Evolutionary conservation across 2,888 invertebrate species (phyloP).

Genomic region (Trimorus sp.): DNA sequence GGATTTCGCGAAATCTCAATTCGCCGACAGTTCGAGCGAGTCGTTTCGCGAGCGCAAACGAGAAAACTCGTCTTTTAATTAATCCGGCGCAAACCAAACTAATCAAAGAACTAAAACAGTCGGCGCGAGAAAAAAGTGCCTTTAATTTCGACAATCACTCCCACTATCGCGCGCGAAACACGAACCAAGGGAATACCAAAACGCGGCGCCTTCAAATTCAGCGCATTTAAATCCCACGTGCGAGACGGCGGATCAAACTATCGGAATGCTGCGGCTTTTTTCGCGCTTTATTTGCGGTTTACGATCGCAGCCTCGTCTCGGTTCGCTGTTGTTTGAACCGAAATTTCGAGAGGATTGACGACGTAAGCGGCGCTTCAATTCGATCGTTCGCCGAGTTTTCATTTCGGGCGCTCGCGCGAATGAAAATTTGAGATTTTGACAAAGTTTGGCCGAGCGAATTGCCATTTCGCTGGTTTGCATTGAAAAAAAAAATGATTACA

Average conservation of each 20-base stretch:
- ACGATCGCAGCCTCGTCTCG: background rate
- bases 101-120: conserved; percentile 47
- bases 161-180: conserved; percentile 15
- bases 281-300: background rate
- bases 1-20: conserved; percentile 4
- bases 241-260: conserved; percentile 25
- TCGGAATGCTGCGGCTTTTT: conserved; percentile 7
- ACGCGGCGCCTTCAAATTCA: conserved; percentile 39
- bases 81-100: conserved; percentile 45
- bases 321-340: background rate
- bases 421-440: no score
- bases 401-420: no score
- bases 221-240: conserved; percentile 30
- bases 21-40: background rate
- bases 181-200: conserved; percentile 21
- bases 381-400: no score
- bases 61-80: conserved; percentile 49
- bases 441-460: no score
- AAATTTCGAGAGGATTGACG: background rate
- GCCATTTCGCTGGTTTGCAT: no score
- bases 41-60: conserved; percentile 9
- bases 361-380: no score
- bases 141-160: conserved; percentile 47
- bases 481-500: no score
- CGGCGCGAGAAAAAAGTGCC: conserved; percentile 14